Evolutionary conservation across 2,113 vertebrate genomes (phyloP).

Genomic region (Antechinus stuartii): DNA sequence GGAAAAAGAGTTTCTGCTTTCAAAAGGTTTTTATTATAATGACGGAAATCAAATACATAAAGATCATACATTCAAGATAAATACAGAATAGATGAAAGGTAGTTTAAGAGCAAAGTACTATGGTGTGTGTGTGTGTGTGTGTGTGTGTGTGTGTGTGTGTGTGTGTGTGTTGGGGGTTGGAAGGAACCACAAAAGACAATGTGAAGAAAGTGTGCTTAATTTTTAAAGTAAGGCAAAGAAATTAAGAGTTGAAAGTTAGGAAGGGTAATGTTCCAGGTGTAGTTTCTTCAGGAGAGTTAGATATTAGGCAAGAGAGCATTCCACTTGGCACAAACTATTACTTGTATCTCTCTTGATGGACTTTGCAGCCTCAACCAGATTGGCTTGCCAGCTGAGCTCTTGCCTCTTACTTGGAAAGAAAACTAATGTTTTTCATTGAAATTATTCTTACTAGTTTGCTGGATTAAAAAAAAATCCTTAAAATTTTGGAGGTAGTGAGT

Average conservation of each 20-base stretch:
- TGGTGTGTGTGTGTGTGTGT: not conserved
- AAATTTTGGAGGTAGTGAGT: not conserved
- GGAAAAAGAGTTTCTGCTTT: not conserved
- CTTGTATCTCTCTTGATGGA: not conserved
- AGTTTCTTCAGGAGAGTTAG: not conserved
- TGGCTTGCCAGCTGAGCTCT: not conserved
- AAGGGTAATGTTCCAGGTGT: not conserved
- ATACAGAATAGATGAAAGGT: not conserved
- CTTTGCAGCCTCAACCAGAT: not conserved
- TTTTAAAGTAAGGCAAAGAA: not conserved
- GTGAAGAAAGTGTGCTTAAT: not conserved
- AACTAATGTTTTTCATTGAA: not conserved
- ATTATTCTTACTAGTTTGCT: not conserved
- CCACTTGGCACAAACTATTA: not conserved
- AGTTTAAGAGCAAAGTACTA: not conserved
- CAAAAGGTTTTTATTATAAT: not conserved
- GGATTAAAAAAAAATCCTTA: not conserved
- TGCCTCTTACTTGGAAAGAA: not conserved
- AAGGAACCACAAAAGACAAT: not conserved
- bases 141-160: too few species aligned
- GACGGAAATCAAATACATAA: not conserved
- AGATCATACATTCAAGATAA: not conserved
- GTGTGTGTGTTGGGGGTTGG: not conserved
- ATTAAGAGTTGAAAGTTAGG: not conserved
- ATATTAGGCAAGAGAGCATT: not conserved